Evolutionary conservation across 2,888 invertebrate species (phyloP).

Genomic region (Cheilosia vernalis): DNA sequence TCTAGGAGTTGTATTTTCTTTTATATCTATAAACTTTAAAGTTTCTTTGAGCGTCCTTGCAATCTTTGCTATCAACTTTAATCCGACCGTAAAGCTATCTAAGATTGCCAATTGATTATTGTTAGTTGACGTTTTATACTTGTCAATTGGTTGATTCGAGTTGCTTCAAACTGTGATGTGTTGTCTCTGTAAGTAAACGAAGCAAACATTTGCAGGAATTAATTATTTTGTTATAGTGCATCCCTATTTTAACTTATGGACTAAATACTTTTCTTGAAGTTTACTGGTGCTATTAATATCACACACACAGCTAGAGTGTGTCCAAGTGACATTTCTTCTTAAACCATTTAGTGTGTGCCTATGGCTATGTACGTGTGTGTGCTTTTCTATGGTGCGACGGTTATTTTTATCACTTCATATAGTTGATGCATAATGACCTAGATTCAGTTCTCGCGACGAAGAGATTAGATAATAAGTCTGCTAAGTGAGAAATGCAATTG

Average conservation of each 20-base stretch:
- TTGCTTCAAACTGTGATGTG: slow-evolving; percentile 29
- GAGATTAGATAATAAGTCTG: slow-evolving; percentile 75
- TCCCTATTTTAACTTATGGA: slow-evolving; percentile 65
- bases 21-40: background rate
- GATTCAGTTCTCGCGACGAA: slow-evolving; percentile 71
- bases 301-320: slow-evolving; percentile 39
- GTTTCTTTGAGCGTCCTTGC: slow-evolving; percentile 9
- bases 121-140: slow-evolving; percentile 19
- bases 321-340: slow-evolving; percentile 71
- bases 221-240: slow-evolving; percentile 13
- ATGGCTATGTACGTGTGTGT: slow-evolving; percentile 31
- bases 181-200: slow-evolving; percentile 54
- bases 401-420: slow-evolving; percentile 74
- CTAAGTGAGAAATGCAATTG: slow-evolving; percentile 73
- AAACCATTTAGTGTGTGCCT: slow-evolving; percentile 54
- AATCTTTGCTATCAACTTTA: slow-evolving; percentile 70
- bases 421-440: slow-evolving; percentile 75
- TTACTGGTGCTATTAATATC: slow-evolving; percentile 71
- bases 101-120: slow-evolving; percentile 51
- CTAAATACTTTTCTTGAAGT: slow-evolving; percentile 69
- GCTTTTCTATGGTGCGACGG: slow-evolving; percentile 54
- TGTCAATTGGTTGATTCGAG: slow-evolving; percentile 62
- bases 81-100: slow-evolving; percentile 57
- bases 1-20: slow-evolving; percentile 42
- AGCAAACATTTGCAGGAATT: slow-evolving; percentile 9